Conservation (phyloP, 2,888 invertebrate genomes). For the Rotaria sp. region DNA sequence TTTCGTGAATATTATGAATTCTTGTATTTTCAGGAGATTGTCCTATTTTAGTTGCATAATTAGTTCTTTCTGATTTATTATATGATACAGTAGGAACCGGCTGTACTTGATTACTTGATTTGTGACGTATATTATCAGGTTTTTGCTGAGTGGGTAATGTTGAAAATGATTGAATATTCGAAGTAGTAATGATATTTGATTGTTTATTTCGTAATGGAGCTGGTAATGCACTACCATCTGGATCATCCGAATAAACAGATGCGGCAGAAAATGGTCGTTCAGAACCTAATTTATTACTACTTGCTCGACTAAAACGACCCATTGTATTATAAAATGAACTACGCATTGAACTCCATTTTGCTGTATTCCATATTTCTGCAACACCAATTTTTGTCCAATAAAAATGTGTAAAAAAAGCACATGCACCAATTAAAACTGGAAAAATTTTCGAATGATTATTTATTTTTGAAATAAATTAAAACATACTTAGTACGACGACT, state of each 20-base stretch:
- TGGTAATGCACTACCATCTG: not conserved
- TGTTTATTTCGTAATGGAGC: not conserved
- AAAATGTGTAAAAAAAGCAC: slow-evolving; percentile 11
- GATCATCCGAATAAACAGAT: not conserved
- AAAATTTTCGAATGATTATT: not conserved
- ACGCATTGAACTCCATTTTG: slow-evolving; percentile 28
- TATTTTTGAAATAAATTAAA: not conserved
- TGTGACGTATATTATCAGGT: not conserved
- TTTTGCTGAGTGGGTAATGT: not conserved
- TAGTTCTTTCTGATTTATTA: not conserved
- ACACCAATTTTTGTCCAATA: slow-evolving; percentile 27
- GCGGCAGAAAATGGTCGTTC: not conserved
- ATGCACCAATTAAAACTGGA: not conserved
- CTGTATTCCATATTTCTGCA: slow-evolving; percentile 25
- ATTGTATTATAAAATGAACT: slow-evolving; percentile 7
- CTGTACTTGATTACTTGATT: slow-evolving; percentile 21
- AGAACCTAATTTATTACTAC: not conserved
- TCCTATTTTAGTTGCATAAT: not conserved
- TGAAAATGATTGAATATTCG: not conserved
- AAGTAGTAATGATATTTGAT: not conserved
- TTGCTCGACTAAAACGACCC: slow-evolving; percentile 13
- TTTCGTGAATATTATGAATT: not conserved
- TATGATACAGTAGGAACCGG: not conserved
- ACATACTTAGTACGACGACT: not conserved
- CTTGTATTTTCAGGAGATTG: not conserved